These are phyloP conservation scores for Microplitis mediator DNA, from an alignment of 1,140 invertebrate species.

Conservation along the genomic window DNA sequence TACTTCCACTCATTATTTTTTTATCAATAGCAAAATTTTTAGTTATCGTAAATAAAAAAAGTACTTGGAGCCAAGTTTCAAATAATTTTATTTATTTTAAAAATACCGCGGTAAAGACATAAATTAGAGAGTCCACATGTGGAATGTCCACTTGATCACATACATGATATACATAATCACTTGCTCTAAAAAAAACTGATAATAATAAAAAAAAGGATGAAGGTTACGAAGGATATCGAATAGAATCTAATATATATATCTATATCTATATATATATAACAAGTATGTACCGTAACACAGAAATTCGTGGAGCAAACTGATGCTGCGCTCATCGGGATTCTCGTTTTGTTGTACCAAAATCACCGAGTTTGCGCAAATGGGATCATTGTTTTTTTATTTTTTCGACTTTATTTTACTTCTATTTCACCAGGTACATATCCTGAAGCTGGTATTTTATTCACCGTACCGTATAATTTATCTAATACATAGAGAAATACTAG, in stretches of 20 bases:
- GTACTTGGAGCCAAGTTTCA: too few species aligned
- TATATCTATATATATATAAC: neutral
- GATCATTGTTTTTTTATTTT: neutral
- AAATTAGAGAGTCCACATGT: too few species aligned
- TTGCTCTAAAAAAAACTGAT: neutral
- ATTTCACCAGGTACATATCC: neutral
- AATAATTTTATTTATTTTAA: too few species aligned
- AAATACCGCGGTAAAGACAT: too few species aligned
- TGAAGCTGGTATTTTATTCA: neutral
- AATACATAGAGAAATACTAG: neutral
- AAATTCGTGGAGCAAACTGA: slow-evolving; percentile 14
- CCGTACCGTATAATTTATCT: neutral
- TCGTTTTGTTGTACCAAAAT: slow-evolving; percentile 5
- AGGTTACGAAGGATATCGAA: neutral
- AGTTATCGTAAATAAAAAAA: too few species aligned
- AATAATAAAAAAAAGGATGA: neutral
- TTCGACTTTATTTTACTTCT: neutral
- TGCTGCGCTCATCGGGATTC: neutral
- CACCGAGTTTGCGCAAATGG: slow-evolving; percentile 21
- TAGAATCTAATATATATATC: neutral
- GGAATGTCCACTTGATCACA: neutral
- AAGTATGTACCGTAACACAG: neutral
- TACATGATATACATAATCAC: neutral
- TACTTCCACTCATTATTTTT: too few species aligned
- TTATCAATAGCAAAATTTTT: too few species aligned